Percentiles rank a stretch among this genome's conserved stretches.
phyloP scores from a whole-genome alignment of 2,113 vertebrate species.

The Psilopsiagon aymara region DNA sequence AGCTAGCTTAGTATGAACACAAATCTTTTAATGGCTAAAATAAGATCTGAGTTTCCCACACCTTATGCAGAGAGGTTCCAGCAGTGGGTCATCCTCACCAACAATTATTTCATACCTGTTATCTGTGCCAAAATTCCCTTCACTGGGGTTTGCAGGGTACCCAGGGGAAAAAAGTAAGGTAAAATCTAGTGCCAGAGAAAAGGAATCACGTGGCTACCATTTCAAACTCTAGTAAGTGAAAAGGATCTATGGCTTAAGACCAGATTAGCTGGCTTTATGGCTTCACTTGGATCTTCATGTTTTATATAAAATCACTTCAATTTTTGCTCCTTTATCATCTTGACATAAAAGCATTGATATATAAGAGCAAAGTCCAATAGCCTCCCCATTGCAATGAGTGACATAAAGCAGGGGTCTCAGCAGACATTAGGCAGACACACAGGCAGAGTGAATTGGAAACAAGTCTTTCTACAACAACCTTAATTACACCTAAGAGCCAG shows the following conservation, averaged over 20 bases:
- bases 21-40: neutral
- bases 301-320: neutral
- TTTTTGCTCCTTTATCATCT: neutral
- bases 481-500: constrained; percentile 7
- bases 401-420: constrained; percentile 25
- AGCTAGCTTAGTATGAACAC: neutral
- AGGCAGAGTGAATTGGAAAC: constrained; percentile 1
- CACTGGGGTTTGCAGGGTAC: rapidly evolving
- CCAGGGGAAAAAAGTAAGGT: neutral
- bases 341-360: neutral
- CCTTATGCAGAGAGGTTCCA: neutral
- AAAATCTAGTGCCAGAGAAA: neutral
- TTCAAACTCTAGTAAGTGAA: neutral
- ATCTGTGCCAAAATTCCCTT: neutral
- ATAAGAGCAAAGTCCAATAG: neutral
- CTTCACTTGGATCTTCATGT: neutral
- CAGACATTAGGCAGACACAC: neutral
- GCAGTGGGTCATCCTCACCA: neutral
- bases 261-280: neutral
- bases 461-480: constrained; percentile 28
- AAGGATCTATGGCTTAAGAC: neutral
- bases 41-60: neutral
- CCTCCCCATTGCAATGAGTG: neutral
- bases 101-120: neutral
- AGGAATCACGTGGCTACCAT: neutral